Evolutionary conservation across 2,113 vertebrate genomes (phyloP), one percentile per base, ranked within the genome.

Genomic region (Manacus vitellinus): DNA sequence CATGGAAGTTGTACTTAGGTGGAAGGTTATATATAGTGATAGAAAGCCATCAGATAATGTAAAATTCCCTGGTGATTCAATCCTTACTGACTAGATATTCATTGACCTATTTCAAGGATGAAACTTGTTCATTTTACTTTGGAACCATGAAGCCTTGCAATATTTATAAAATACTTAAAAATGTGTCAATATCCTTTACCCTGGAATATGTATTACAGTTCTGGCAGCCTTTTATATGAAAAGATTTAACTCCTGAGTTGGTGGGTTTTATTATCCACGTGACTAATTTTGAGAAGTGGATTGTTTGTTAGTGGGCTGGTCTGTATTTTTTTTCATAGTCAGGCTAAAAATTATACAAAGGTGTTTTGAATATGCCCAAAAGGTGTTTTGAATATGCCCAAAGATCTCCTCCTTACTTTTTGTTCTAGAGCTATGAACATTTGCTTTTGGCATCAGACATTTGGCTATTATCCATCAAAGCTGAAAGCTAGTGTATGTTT

Each of bases 41-140:
- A 91, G 19, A 65, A 82, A 92, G 70, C 37, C 70, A 79, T 58
- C 74, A 93, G 79, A 87, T 96, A 89, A 76, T 28, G 37, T 55
- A 55, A 52, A 88, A 94, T 79, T 92, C 88, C 75, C 79, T 20
- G 15, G 9, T 88, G 72, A 43, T 31, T 94, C 54, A 43, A 47
- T 94, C 59, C 37, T 95, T 72, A 46, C 35, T 77, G 59, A 67
- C 72, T 59, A 22, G 43, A 63, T 87, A 87, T 52, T 93, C 21
- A 39, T 35, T 94, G 68, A 91, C 85, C 67, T 92, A 28, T 91
- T 94, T 89, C 85, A 67, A 83, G 51, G 51, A 55, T 96, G 75
- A 76, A 96, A 44, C 12, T 51, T 85, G 15, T 67, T 88, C 28
- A 43, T 88, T 94, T 92, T 63, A 35, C 28, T 80, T 84, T 74